A percentile compares a stretch with the other conserved stretches of the same genome.
These are phyloP conservation scores for Platysternon megacephalum DNA, from an alignment of 2,113 vertebrate genomes.

Conservation along the genomic window DNA sequence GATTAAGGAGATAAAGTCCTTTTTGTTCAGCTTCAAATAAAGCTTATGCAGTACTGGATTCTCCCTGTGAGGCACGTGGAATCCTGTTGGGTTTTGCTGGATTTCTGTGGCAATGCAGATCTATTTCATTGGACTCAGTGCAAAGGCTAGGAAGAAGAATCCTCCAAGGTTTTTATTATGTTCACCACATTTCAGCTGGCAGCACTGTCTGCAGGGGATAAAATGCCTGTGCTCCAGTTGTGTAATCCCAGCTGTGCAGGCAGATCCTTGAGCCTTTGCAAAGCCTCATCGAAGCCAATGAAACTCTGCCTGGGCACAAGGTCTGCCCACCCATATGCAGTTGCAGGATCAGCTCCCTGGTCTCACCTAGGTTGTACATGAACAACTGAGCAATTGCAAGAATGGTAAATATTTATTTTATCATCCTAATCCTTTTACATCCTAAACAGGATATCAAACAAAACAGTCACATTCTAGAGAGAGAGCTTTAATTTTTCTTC, in stretches of 20 bases:
- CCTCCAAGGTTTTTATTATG: background rate
- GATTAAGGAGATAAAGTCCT: background rate
- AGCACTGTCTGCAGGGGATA: background rate
- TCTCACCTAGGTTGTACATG: fast-evolving
- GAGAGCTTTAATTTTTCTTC: background rate
- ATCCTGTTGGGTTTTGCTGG: background rate
- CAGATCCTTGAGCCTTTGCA: background rate
- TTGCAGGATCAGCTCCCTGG: background rate
- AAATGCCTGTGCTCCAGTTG: background rate
- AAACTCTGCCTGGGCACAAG: background rate
- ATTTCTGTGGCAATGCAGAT: background rate
- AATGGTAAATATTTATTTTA: background rate
- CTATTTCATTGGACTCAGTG: fast-evolving
- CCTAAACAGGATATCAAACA: background rate
- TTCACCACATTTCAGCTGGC: background rate
- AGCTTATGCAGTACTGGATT: background rate
- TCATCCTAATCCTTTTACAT: background rate
- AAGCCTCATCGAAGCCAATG: background rate
- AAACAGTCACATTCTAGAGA: background rate
- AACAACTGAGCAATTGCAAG: background rate
- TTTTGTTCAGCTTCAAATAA: background rate
- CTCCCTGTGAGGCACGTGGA: background rate
- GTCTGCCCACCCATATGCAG: background rate
- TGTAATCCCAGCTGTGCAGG: background rate
- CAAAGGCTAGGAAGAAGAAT: background rate